These are phyloP conservation scores for Pardalotus punctatus DNA, from an alignment of 2,113 vertebrate genomes.

Conservation along the genomic window DNA sequence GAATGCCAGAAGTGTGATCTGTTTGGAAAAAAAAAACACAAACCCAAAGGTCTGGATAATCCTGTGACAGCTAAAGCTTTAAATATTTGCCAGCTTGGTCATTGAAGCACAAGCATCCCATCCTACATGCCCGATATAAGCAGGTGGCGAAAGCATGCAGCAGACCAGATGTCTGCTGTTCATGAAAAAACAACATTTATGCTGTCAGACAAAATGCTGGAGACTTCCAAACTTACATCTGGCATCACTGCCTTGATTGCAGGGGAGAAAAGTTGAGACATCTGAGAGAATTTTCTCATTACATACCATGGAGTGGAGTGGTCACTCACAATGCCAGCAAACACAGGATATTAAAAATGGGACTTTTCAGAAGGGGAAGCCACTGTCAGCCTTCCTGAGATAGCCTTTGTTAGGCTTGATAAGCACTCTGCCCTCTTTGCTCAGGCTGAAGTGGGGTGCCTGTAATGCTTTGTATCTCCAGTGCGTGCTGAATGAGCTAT, in stretches of 20 bases:
- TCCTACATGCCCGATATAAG: background rate
- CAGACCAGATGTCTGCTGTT: conserved; percentile 23
- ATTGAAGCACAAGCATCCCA: background rate
- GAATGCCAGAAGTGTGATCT: background rate
- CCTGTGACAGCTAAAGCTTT: background rate
- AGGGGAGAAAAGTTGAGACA: background rate
- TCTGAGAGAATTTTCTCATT: background rate
- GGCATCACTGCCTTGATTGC: conserved; percentile 13
- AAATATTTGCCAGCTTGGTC: background rate
- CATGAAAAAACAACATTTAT: conserved; percentile 49
- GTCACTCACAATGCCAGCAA: background rate
- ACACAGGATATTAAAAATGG: background rate
- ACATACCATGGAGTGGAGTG: rapidly evolving
- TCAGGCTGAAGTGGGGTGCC: background rate
- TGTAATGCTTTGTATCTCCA: background rate
- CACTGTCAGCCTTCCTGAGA: background rate
- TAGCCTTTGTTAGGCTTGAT: background rate
- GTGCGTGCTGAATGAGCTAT: background rate
- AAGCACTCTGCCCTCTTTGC: background rate
- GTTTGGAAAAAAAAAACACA: rapidly evolving
- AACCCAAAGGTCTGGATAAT: background rate
- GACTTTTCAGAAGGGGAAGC: background rate
- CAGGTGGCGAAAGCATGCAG: conserved; percentile 6
- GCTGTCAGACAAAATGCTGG: conserved; percentile 32
- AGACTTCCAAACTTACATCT: conserved; percentile 45